Conservation (phyloP, 2,888 invertebrate species). For the Gasteruption jaculator region DNA sequence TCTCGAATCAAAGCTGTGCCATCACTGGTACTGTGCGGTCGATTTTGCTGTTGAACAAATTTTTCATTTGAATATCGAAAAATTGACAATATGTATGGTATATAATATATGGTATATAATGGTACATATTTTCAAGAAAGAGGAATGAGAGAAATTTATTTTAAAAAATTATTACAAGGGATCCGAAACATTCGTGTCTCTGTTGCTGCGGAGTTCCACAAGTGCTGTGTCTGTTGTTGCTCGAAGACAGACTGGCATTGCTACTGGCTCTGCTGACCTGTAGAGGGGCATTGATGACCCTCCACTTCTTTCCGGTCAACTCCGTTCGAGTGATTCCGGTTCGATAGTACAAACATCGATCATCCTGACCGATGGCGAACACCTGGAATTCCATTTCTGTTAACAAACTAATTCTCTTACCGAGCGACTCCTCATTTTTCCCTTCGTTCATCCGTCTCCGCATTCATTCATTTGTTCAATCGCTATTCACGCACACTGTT, state of each 20-base stretch:
- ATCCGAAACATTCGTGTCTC: slow-evolving; percentile 68
- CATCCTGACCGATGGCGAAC: slow-evolving; percentile 80
- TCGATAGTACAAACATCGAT: slow-evolving; percentile 76
- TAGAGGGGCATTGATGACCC: slow-evolving; percentile 72
- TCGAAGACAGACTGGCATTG: slow-evolving; percentile 64
- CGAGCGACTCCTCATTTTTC: too few species aligned
- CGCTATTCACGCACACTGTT: too few species aligned
- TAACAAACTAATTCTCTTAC: slow-evolving; percentile 4
- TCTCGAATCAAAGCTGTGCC: slow-evolving; percentile 59
- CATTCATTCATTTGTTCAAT: too few species aligned
- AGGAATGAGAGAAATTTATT: neutral
- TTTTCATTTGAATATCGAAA: slow-evolving; percentile 1
- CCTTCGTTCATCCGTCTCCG: too few species aligned
- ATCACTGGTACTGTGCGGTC: slow-evolving; percentile 56
- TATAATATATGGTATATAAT: too few species aligned
- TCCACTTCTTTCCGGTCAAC: slow-evolving; percentile 85
- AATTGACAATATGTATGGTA: too few species aligned
- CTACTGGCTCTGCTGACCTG: slow-evolving; percentile 81
- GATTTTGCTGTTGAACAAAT: slow-evolving; percentile 41
- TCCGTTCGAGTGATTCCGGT: slow-evolving; percentile 71
- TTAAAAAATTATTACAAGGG: slow-evolving; percentile 50
- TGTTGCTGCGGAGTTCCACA: slow-evolving; percentile 50
- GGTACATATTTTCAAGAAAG: too few species aligned
- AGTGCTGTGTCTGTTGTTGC: slow-evolving; percentile 44
- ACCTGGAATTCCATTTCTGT: slow-evolving; percentile 49